Base-by-base conservation (phyloP, 2,113 vertebrate species). In the Scophthalmus maximus region DNA sequence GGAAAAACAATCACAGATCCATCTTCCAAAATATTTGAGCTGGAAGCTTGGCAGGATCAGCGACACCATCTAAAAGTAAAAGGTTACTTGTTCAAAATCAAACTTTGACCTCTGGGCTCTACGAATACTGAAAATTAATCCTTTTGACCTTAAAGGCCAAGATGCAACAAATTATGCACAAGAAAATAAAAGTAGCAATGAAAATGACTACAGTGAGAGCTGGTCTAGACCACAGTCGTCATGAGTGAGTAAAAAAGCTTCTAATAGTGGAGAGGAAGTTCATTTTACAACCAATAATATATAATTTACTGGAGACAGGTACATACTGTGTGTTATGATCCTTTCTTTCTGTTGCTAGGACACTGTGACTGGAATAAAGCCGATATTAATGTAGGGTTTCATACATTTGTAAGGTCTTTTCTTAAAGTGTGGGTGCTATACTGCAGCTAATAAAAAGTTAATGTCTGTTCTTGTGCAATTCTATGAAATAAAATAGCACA, bases 1-100 rank as follows among this genome's bases (percentile, higher is more conserved):
- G 68, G 68, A 70, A 76, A 86, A 84, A 75, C 79, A 74, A 87
- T 87, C 83, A 82, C 56, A 82, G 71, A 84, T 88, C 76, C 61
- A 87, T 89, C 74, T 83, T 78, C 57, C 75, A 30, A 76, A 84
- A 79, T 50, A 69, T 65, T 62, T 60, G 69, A 87, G 77, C 74
- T 60, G 56, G 73, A 76, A 63, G 70, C 53, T 66, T 82, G 63
- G 69, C 83, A 60, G 62, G 69, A 81, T 79, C 64, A 62, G 62
- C n/a, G 58, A 61, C 59, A 66, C 26, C 42, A 46, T 63, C 23
- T 22, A 20, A 75, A 84, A 73, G 44, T 67, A 88, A 68, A 81
- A 70, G 67, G 60, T 80, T 77, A 47, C 25, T 30, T 29, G 47
- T 64, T 69, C 42, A 69, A 73, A 78, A 71, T 65, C 50, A 58